Percentiles rank a stretch among this genome's conserved stretches.
These are phyloP conservation scores for Drosophila kikkawai DNA, from an alignment of 1,140 invertebrate species.

Conservation along the genomic window DNA sequence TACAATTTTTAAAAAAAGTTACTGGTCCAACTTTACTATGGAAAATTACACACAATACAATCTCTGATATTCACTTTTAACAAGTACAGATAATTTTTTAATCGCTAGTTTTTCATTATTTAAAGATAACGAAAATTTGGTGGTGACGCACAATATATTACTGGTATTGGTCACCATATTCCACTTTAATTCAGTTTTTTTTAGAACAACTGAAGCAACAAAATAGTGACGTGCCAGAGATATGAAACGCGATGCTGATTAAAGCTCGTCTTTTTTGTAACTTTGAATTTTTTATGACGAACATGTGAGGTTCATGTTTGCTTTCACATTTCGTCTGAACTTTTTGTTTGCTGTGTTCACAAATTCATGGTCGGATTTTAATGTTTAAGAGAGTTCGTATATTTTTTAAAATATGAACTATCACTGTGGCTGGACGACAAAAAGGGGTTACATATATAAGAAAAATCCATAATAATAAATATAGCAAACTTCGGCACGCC, in stretches of 20 bases:
- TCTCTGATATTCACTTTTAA: background rate
- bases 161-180: conserved; percentile 1
- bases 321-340: too few relatives aligned
- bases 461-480: too few relatives aligned
- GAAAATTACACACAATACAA: background rate
- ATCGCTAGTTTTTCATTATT: background rate
- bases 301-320: background rate
- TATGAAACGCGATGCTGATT: background rate
- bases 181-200: background rate
- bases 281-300: background rate
- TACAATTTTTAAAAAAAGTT: too few relatives aligned
- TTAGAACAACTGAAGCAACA: background rate
- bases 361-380: too few relatives aligned
- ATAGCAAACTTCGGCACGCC: too few relatives aligned
- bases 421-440: too few relatives aligned
- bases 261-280: background rate
- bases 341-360: too few relatives aligned
- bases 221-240: background rate
- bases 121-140: background rate
- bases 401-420: too few relatives aligned
- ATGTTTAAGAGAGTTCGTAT: too few relatives aligned
- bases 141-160: conserved; percentile 1
- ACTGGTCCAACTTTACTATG: background rate
- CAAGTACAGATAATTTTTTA: background rate
- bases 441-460: too few relatives aligned